Percentiles rank a stretch among this genome's conserved stretches.
Conservation (phyloP, 1,140 invertebrate genomes). For the Radopholus similis region DNA sequence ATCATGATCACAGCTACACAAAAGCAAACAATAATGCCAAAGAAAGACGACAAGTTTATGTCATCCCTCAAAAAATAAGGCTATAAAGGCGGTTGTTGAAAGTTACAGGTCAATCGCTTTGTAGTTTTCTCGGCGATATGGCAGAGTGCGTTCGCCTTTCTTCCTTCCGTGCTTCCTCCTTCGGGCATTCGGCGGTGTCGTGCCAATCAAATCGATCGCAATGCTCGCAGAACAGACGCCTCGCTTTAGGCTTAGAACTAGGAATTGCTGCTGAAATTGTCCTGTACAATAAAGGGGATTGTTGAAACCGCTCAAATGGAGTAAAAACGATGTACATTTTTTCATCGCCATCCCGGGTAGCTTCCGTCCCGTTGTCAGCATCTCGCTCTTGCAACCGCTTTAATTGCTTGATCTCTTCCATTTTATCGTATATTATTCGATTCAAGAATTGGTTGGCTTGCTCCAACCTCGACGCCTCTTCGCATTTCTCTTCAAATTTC, state of each 20-base stretch:
- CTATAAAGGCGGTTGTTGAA: too few species aligned
- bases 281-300: not conserved
- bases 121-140: constrained; percentile 3
- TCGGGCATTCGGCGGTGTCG: constrained; percentile 91
- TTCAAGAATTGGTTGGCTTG: constrained; percentile 3
- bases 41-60: too few species aligned
- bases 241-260: not conserved
- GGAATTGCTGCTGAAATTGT: not conserved
- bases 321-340: not conserved
- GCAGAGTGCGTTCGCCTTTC: constrained; percentile 13
- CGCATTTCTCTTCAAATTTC: not conserved
- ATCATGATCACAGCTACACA: too few species aligned
- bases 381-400: not conserved
- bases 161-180: constrained; percentile 61
- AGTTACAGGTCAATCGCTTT: too few species aligned
- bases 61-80: too few species aligned
- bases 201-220: constrained; percentile 92
- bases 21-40: too few species aligned
- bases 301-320: not conserved
- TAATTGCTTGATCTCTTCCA: not conserved
- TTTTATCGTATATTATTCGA: constrained; percentile 4
- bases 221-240: constrained; percentile 89
- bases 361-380: not conserved
- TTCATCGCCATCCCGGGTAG: not conserved
- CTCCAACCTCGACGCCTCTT: not conserved